Conservation (phyloP, 2,888 invertebrate genomes). For the Acleris cristana region DNA sequence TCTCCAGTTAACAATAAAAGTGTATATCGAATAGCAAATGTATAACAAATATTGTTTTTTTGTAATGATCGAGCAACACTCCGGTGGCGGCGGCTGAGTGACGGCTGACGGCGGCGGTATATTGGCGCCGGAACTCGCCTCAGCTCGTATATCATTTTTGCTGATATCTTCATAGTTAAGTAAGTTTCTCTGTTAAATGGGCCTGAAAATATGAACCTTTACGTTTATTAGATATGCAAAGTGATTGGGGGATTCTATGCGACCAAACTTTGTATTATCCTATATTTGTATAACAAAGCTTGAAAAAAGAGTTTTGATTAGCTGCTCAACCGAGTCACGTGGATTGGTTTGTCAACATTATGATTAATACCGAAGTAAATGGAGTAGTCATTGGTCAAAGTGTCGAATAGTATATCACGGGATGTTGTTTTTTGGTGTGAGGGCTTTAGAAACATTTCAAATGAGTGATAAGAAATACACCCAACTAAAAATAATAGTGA, state of each 20-base stretch:
- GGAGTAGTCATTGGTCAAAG: too few species aligned
- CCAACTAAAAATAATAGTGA: neutral
- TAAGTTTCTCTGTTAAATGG: conserved; percentile 1
- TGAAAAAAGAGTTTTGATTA: neutral
- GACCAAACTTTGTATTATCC: too few species aligned
- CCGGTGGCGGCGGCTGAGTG: neutral
- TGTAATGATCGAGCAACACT: neutral
- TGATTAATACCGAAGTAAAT: too few species aligned
- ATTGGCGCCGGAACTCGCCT: neutral
- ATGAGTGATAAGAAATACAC: too few species aligned
- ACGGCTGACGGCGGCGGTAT: neutral
- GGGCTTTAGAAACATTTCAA: too few species aligned
- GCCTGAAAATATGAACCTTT: neutral
- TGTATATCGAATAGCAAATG: too few species aligned
- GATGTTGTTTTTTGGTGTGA: too few species aligned
- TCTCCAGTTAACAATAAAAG: too few species aligned
- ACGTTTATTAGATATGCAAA: neutral
- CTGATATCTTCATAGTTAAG: neutral
- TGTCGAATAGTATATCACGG: neutral
- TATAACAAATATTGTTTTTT: too few species aligned
- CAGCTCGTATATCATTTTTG: neutral
- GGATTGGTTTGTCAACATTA: too few species aligned
- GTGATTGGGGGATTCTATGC: too few species aligned
- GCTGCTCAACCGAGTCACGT: too few species aligned
- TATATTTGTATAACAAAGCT: neutral